phyloP scores from a whole-genome alignment of 2,113 vertebrate genomes.

The Cyanoderma ruficeps region DNA sequence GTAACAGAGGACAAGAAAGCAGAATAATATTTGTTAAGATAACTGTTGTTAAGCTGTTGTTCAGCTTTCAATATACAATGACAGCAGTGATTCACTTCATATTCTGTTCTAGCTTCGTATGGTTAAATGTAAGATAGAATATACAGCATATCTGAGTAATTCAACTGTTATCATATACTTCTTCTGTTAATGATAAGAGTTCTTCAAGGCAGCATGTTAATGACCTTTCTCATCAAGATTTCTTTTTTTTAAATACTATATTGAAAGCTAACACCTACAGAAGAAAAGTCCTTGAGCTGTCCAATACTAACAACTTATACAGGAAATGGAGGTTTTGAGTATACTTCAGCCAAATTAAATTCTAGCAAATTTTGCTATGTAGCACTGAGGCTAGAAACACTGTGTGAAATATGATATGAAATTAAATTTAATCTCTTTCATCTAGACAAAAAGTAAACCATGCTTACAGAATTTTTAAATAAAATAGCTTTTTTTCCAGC shows the following conservation, averaged over 20 bases:
- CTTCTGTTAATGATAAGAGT: background rate
- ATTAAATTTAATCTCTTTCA: background rate
- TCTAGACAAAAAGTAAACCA: background rate
- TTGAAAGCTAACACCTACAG: background rate
- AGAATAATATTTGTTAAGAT: background rate
- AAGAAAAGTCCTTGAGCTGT: background rate
- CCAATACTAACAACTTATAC: background rate
- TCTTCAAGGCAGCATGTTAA: background rate
- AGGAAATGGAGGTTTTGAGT: background rate
- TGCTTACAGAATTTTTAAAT: background rate
- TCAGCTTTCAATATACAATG: background rate
- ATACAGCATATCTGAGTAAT: background rate
- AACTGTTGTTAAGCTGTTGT: too few relatives aligned
- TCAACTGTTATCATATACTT: background rate
- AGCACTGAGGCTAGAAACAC: background rate
- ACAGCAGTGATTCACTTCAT: background rate
- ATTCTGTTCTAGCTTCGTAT: background rate
- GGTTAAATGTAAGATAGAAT: background rate
- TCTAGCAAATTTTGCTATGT: background rate
- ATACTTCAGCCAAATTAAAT: background rate
- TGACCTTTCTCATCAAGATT: background rate
- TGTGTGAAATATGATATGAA: background rate
- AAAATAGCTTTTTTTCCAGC: background rate
- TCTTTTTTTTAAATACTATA: background rate
- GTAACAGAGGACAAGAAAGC: background rate